These are phyloP conservation scores for Microtus ochrogaster DNA, from an alignment of 2,113 vertebrate species.

Conservation along the genomic window DNA sequence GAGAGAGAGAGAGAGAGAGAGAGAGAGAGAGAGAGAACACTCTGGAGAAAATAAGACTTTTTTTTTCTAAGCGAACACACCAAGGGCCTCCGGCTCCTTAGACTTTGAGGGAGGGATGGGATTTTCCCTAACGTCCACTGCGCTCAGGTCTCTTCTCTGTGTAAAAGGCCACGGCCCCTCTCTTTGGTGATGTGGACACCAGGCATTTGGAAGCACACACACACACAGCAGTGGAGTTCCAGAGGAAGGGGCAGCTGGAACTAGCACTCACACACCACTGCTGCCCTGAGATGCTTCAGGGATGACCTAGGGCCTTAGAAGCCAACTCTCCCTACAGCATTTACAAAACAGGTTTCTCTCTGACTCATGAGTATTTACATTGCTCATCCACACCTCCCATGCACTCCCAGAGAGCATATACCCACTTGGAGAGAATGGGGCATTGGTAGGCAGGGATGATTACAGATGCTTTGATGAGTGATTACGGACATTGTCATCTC, in stretches of 20 bases:
- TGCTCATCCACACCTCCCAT: too few relatives aligned
- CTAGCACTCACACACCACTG: not conserved
- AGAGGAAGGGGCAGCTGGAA: not conserved
- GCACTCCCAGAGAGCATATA: not conserved
- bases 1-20: too few relatives aligned
- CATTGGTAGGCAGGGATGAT: not conserved
- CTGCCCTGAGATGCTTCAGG: not conserved
- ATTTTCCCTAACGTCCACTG: not conserved
- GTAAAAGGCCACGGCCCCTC: not conserved
- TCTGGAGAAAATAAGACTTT: not conserved
- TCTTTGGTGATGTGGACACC: not conserved
- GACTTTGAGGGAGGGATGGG: not conserved
- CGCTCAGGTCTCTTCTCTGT: not conserved
- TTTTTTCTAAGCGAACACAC: not conserved
- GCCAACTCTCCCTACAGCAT: not conserved
- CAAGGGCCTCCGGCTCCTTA: not conserved
- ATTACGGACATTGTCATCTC: not conserved
- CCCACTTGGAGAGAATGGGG: not conserved
- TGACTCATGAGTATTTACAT: constrained; percentile 36
- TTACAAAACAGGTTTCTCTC: not conserved
- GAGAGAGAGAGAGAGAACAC: too few relatives aligned
- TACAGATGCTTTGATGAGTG: not conserved
- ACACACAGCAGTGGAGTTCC: not conserved
- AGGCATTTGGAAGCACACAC: not conserved
- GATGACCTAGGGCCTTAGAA: not conserved